Evolutionary conservation across 2,888 invertebrate species (phyloP), one percentile per base, ranked within the genome.

Genomic region (Sialis fuliginosa): DNA sequence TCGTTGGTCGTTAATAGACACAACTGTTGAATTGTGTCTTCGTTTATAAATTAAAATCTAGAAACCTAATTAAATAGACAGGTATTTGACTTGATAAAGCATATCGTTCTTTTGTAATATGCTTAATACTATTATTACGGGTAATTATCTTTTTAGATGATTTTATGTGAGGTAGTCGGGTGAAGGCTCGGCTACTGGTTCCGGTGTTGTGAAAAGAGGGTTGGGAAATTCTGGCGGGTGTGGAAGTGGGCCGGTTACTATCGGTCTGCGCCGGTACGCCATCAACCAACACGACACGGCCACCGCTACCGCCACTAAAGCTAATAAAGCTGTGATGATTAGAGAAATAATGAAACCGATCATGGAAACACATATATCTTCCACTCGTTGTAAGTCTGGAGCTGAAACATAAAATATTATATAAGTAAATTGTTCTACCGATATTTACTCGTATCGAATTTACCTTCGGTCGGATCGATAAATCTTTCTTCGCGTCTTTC

Each of bases 201-300:
- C 84, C 48, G 80, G 79, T 54, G 82, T 83, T 52, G 86, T 79
- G 70, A 91, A 91, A 61, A 92, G 73, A 56, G 92, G 91, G 67
- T 92, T 92, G 49, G 92, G 92, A 70, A 92, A 91, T 69, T 92
- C 91, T 53, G 91, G 87, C 55, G 92, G 92, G 72, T 92, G 92
- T 54, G 92, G 91, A 58, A 92, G 72, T 42, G 92, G 92, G 39
- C 91, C 91, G 52, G 86, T 78, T 45, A 85, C 77, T 59, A 88
- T 88, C 46, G 90, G 86, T 60, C 86, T 77, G 56, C 90, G 77
- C 54, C 91, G 70, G 70, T 91, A 91, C 56, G 92, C 92, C 78
- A 92, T 87, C 53, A 92, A 74, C 92, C 92, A 93, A 67, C 92
- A 92, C 51, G 90, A 91, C 49, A 92, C 91, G 48, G 91, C 91